Conservation (phyloP, 2,888 invertebrate species). For the Apodemia mormo region DNA sequence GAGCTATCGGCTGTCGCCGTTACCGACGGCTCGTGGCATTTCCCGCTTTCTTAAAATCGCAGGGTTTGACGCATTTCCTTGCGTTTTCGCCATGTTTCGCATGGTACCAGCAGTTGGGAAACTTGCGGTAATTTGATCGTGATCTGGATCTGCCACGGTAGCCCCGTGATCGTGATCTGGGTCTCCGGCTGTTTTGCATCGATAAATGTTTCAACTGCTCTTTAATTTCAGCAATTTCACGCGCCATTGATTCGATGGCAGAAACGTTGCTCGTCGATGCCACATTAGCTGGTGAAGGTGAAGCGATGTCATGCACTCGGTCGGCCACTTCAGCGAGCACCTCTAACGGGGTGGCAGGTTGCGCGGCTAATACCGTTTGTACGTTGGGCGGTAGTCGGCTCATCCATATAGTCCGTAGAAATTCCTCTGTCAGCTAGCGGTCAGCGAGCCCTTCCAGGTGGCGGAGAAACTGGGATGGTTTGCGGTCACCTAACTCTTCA, state of each 20-base stretch:
- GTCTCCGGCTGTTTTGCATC: not conserved
- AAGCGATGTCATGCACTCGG: not conserved
- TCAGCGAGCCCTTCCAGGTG: not conserved
- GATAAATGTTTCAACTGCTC: not conserved
- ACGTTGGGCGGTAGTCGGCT: not conserved
- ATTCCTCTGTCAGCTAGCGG: not conserved
- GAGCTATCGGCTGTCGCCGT: no score
- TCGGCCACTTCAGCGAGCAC: not conserved
- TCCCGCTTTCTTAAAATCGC: no score
- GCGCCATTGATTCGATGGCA: not conserved
- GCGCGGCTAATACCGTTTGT: not conserved
- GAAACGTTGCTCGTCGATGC: not conserved
- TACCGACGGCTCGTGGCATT: no score
- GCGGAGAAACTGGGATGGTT: not conserved
- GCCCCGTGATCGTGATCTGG: not conserved
- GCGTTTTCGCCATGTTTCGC: not conserved
- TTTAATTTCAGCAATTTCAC: not conserved
- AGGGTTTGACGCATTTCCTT: no score
- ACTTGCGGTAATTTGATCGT: not conserved
- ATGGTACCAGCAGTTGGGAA: constrained; percentile 10
- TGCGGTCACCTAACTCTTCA: not conserved
- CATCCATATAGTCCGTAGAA: not conserved
- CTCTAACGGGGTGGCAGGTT: not conserved
- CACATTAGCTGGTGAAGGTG: not conserved
- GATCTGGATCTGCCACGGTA: constrained; percentile 2